These are phyloP conservation scores for Ataeniobius toweri DNA, from an alignment of 2,797 vertebrate genomes.

Conservation along the genomic window DNA sequence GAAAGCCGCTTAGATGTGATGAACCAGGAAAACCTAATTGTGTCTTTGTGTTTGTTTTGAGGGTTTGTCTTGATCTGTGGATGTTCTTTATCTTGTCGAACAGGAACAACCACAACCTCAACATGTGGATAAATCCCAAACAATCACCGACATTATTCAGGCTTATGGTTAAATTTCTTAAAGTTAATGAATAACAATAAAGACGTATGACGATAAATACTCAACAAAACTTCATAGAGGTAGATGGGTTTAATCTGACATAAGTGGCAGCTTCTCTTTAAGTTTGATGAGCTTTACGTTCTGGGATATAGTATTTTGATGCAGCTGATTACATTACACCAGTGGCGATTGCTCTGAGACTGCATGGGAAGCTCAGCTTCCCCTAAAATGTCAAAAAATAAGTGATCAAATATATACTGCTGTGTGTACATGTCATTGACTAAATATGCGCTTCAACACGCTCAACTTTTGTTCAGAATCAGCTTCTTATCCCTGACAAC, in stretches of 20 bases:
- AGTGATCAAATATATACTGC: too few relatives aligned
- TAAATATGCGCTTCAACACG: too few relatives aligned
- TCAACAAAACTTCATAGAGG: background rate
- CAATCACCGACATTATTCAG: slow-evolving; percentile 10
- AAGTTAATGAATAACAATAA: background rate
- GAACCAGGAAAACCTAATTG: slow-evolving; percentile 31
- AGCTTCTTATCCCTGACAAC: too few relatives aligned
- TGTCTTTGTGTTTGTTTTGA: slow-evolving; percentile 38
- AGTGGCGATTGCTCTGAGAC: too few relatives aligned
- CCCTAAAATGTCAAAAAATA: too few relatives aligned
- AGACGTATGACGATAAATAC: background rate
- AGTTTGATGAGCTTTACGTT: background rate
- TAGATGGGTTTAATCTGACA: background rate
- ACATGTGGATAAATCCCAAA: slow-evolving; percentile 19
- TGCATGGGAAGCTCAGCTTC: too few relatives aligned
- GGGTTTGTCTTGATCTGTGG: slow-evolving; percentile 42
- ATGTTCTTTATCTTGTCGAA: slow-evolving; percentile 18
- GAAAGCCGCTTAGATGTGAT: slow-evolving; percentile 30
- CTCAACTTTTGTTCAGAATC: too few relatives aligned
- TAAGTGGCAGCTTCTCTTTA: background rate
- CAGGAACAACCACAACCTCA: background rate
- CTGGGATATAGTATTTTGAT: background rate
- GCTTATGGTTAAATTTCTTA: slow-evolving; percentile 12
- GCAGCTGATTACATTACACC: background rate
- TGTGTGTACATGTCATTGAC: too few relatives aligned